Percentiles rank a stretch among this genome's conserved stretches.
Conservation (phyloP, 2,797 vertebrate genomes). For the Natrix natrix region DNA sequence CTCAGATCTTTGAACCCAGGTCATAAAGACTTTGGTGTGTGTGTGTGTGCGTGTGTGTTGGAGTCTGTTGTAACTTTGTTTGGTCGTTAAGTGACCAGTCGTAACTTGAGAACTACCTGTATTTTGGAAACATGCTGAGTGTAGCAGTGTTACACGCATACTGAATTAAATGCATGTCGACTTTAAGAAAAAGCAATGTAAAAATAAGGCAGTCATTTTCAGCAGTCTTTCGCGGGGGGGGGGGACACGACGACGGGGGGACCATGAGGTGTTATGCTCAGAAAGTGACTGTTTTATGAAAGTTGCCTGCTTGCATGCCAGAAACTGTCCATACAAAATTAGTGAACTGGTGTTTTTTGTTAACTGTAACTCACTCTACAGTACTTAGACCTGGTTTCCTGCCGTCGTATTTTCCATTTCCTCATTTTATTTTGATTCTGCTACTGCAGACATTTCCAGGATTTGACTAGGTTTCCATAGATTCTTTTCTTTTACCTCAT, state of each 20-base stretch:
- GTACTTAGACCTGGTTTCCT: slow-evolving; percentile 52
- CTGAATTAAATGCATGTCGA: slow-evolving; percentile 58
- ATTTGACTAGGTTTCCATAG: slow-evolving; percentile 10
- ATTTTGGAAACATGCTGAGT: slow-evolving; percentile 13
- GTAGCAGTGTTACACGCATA: slow-evolving; percentile 61
- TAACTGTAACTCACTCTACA: slow-evolving; percentile 50
- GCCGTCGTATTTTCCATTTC: slow-evolving; percentile 38
- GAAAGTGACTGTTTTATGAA: slow-evolving; percentile 61
- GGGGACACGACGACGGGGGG: slow-evolving; percentile 7
- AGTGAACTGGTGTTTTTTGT: slow-evolving; percentile 56
- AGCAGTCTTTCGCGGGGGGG: slow-evolving; percentile 32
- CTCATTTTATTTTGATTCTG: slow-evolving; percentile 46
- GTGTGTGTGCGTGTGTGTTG: too few relatives aligned
- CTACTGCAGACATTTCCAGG: slow-evolving; percentile 7
- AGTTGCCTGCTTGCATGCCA: slow-evolving; percentile 38
- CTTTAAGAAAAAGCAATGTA: slow-evolving; percentile 49
- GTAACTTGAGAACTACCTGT: background rate
- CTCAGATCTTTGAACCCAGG: background rate
- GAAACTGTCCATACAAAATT: slow-evolving; percentile 43
- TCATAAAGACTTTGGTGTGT: background rate
- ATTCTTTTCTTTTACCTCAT: background rate
- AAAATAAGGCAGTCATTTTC: slow-evolving; percentile 48
- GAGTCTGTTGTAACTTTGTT: background rate
- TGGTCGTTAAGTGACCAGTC: background rate
- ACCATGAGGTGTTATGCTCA: slow-evolving; percentile 57